Percentiles rank a stretch among this genome's conserved stretches.
phyloP scores from a whole-genome alignment of 2,113 vertebrate species.

The Odontophorus gujanensis region DNA sequence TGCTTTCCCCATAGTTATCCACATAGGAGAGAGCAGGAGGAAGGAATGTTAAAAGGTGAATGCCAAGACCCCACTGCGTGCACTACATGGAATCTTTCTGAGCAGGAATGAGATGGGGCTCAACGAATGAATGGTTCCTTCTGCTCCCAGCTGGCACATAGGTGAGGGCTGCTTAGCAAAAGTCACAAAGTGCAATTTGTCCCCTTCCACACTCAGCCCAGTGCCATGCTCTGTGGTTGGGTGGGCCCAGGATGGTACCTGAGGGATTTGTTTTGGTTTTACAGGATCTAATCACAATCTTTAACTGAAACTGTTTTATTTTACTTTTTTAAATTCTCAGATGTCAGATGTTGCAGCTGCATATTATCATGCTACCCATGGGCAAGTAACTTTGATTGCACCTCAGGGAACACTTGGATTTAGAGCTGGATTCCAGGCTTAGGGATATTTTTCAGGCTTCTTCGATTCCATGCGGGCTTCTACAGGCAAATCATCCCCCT shows the following conservation, averaged over 20 bases:
- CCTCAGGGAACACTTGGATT: constrained; percentile 51
- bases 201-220: background rate
- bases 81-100: background rate
- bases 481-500: background rate
- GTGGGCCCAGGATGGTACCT: background rate
- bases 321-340: background rate
- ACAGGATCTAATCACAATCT: background rate
- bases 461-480: background rate
- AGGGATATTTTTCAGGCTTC: background rate
- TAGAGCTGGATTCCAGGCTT: background rate
- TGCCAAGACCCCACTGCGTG: background rate
- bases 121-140: background rate
- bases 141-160: background rate
- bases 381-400: background rate
- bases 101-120: background rate
- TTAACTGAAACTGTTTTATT: background rate
- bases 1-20: background rate
- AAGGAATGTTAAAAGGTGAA: background rate
- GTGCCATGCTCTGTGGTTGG: background rate
- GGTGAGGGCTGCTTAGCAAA: background rate
- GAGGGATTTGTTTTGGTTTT: background rate
- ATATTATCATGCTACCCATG: background rate
- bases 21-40: background rate
- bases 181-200: background rate
- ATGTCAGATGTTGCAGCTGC: background rate